A percentile compares a stretch with the other conserved stretches of the same genome.
These are phyloP conservation scores for Pagetopsis macropterus DNA, from an alignment of 2,797 vertebrate genomes.

Conservation along the genomic window DNA sequence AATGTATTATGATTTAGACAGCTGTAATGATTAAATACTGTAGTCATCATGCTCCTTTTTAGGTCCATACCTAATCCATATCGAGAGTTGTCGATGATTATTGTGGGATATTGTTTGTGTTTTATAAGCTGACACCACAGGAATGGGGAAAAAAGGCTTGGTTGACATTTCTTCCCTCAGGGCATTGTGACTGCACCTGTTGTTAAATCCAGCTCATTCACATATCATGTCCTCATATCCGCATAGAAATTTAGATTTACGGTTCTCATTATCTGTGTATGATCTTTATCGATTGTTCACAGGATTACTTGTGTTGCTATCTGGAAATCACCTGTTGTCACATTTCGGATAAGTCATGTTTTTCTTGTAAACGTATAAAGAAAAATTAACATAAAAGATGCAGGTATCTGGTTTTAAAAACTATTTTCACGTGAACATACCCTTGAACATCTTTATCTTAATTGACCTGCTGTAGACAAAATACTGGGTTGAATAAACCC, in stretches of 20 bases:
- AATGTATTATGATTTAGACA: neutral
- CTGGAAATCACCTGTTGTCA: constrained; percentile 22
- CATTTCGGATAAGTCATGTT: neutral
- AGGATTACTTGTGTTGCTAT: neutral
- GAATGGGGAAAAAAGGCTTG: neutral
- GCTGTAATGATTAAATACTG: neutral
- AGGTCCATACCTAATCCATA: neutral
- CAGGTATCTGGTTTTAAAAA: constrained; percentile 1
- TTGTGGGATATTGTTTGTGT: constrained; percentile 10
- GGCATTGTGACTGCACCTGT: constrained; percentile 32
- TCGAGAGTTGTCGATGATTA: neutral
- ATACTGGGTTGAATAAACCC: constrained; percentile 49
- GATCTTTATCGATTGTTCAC: constrained; percentile 15
- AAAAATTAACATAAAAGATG: neutral
- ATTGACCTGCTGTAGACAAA: constrained; percentile 60
- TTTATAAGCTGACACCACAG: neutral
- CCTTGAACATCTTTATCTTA: constrained; percentile 37
- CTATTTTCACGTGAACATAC: neutral
- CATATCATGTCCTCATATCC: constrained; percentile 18
- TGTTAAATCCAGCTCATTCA: constrained; percentile 38
- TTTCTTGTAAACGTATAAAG: neutral
- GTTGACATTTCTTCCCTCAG: constrained; percentile 19
- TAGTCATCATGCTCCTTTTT: neutral
- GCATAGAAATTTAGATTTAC: constrained; percentile 9
- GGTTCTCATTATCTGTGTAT: neutral